Evolutionary conservation across 23 tunicate genomes (phyloP).

Genomic region (Botrylloides violaceus): DNA sequence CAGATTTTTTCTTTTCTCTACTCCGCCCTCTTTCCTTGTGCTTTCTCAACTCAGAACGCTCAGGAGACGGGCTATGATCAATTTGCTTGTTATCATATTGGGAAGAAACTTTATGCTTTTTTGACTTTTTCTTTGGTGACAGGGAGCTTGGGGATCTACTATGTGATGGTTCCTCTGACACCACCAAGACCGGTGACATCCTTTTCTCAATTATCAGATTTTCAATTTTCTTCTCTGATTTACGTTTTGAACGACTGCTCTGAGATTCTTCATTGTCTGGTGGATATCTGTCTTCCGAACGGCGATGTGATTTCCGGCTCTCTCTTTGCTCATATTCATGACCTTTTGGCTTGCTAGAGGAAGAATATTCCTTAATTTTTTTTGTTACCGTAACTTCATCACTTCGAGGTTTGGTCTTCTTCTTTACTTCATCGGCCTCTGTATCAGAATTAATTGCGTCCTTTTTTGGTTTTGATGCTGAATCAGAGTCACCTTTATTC

Average conservation of each 20-base stretch:
- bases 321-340: not conserved
- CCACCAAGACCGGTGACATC: not conserved
- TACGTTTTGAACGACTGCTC: slow-evolving; percentile 15
- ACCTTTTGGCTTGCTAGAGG: not conserved
- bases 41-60: not conserved
- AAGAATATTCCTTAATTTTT: slow-evolving; percentile 5
- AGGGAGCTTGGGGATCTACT: not conserved
- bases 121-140: slow-evolving; percentile 18
- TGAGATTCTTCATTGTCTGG: not conserved
- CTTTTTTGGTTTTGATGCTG: not conserved
- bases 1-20: slow-evolving; percentile 14
- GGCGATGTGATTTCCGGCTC: not conserved
- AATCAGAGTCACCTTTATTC: not conserved
- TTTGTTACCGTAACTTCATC: not conserved
- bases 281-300: not conserved
- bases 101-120: slow-evolving; percentile 4
- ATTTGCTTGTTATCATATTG: not conserved
- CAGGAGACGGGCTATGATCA: slow-evolving; percentile 8
- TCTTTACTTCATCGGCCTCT: not conserved
- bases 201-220: slow-evolving; percentile 11
- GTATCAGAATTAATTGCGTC: not conserved
- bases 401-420: slow-evolving; percentile 2
- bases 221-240: slow-evolving; percentile 6
- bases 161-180: not conserved
- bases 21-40: slow-evolving; percentile 15